Evolutionary conservation across 2,113 vertebrate genomes (phyloP), one percentile per base, ranked within the genome.

Genomic region (Sylvietta virens): DNA sequence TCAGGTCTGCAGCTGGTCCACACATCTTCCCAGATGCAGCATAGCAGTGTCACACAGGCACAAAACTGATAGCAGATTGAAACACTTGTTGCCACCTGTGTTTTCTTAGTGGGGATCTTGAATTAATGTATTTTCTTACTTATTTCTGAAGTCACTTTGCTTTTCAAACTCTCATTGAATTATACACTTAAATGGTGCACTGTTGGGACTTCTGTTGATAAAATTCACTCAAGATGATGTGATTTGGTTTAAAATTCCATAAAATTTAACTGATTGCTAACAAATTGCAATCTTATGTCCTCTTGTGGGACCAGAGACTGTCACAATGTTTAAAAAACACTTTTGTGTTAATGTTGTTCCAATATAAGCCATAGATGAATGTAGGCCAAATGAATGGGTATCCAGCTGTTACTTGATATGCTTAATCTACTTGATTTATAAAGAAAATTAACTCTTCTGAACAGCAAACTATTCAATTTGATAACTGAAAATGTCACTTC

Each of bases 1-100:
- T 57, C 11, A 21, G 15, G 13, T 20, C 45, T 3, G 5, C 30
- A 42, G 10, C 24, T 27, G 16, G 11, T 35, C 65, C 15, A 3
- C 0, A 0, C 3, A 19, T 56, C 58, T 76, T 82, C 60, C 56
- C 33, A 35, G 33, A 17, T 35, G 28, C 35, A 42, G 33, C 1
- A 0, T 21, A 58, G 9, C 45, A 37, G 2, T 18, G 15, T 54
- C 62, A 87, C 47, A n/a, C 9, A 4, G 1, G 4, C 7, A 8
- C 19, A 50, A 54, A 88, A 40, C 44, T 56, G 50, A 51, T 33
- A 26, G 10, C 51, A 73, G 39, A 10, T 71, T 54, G 30, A 86
- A 83, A 57, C 6, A 8, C 24, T 37, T 37, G 9, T 62, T 84
- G 28, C 17, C 17, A 40, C 23, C 21, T 62, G 15, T 84, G 22